Percentiles rank a stretch among this genome's conserved stretches.
These are phyloP conservation scores for Oscheius myriophilus DNA, from an alignment of 2,888 invertebrate species.

Conservation along the genomic window DNA sequence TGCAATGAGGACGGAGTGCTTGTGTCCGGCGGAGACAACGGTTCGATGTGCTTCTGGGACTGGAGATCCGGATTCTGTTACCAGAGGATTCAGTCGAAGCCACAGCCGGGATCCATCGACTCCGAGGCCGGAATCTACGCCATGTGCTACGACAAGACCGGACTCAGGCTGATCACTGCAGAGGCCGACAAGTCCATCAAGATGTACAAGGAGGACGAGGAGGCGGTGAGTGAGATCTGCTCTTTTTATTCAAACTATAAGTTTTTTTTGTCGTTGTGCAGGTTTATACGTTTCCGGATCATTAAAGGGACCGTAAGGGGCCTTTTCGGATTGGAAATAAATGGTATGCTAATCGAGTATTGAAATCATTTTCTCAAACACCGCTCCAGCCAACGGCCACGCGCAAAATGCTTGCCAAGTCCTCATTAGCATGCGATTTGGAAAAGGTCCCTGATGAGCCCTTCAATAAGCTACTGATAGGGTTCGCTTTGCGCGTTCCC, in stretches of 20 bases:
- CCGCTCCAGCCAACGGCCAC: no score
- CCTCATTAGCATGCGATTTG: no score
- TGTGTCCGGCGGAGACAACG: slow-evolving; percentile 96
- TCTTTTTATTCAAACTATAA: slow-evolving; percentile 8
- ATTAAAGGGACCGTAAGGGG: no score
- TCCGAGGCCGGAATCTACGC: slow-evolving; percentile 97
- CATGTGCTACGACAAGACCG: slow-evolving; percentile 83
- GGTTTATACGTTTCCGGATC: slow-evolving; percentile 9
- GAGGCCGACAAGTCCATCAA: slow-evolving; percentile 99
- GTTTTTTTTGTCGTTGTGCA: neutral
- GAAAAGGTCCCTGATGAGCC: no score
- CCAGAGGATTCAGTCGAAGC: slow-evolving; percentile 75
- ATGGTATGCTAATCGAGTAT: no score
- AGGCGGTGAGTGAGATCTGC: slow-evolving; percentile 77
- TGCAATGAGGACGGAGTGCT: slow-evolving; percentile 93
- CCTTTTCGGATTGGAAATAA: no score
- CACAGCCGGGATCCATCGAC: slow-evolving; percentile 97
- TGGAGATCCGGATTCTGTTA: slow-evolving; percentile 99
- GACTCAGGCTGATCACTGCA: slow-evolving; percentile 90
- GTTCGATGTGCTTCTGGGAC: slow-evolving; percentile 96
- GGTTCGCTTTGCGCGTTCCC: no score
- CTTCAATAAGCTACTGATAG: no score
- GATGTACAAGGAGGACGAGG: slow-evolving; percentile 95
- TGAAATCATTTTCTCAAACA: no score
- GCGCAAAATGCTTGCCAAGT: no score